Conservation (phyloP, 2,113 vertebrate genomes). For the Pteronura brasiliensis region DNA sequence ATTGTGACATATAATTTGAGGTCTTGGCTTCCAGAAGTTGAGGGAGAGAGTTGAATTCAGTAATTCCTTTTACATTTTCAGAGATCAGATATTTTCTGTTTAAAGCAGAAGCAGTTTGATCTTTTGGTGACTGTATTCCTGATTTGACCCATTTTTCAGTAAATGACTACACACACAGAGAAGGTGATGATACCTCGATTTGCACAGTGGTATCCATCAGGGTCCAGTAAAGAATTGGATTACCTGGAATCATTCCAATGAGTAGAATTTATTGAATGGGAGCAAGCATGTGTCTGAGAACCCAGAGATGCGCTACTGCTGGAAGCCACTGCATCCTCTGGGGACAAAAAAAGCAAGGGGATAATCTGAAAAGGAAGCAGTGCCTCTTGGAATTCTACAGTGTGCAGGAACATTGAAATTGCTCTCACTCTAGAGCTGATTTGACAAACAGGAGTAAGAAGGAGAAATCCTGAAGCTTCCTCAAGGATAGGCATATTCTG, state of each 20-base stretch:
- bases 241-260: background rate
- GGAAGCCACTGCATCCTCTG: fast-evolving
- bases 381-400: fast-evolving
- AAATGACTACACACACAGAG: background rate
- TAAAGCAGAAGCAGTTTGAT: no score
- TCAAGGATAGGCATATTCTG: fast-evolving
- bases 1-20: background rate
- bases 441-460: background rate
- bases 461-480: fast-evolving
- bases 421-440: fast-evolving
- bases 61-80: background rate
- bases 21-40: background rate
- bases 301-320: no score
- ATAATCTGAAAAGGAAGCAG: background rate
- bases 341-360: no score
- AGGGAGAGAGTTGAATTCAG: no score
- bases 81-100: background rate
- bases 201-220: background rate
- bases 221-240: background rate
- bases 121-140: background rate
- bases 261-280: no score
- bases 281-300: background rate
- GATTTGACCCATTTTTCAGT: no score
- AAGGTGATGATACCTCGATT: fast-evolving
- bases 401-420: fast-evolving